Base-by-base conservation (phyloP, 2,888 invertebrate genomes). In the Tricholauxania praeusta region DNA sequence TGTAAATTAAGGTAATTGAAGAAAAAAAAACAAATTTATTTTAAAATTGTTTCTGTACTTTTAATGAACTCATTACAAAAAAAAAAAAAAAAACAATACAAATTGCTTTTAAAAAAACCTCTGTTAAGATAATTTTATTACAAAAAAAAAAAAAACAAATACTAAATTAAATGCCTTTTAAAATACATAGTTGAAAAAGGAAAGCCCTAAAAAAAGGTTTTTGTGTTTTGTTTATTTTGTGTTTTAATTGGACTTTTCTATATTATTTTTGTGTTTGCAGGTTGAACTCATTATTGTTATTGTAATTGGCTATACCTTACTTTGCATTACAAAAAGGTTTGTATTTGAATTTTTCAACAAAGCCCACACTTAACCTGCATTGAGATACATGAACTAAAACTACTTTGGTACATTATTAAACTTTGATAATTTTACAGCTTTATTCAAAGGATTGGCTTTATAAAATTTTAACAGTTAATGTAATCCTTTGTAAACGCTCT, bases 201-300 rank as follows among this genome's bases (percentile, higher is more conserved):
- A 67, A 67, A 53, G 55, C 67, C 67, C 67, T 17, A 62, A 51
- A 55, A 65, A 55, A 71, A n/a, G 47, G 52, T 64, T 72, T 63
- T 64, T 60, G 62, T 63, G 53, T 69, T 64, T 73, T 63, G 67
- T 71, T 71, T 32, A 47, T 71, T 71, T 64, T n/a, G 53, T 71
- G 52, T 62, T 62, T 71, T 52, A 17, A 68, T 68, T 68, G n/a
- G 28, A 28, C 51, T 62, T 48, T 57, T 68, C 39, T 60, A 14
- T 49, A 28, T 22, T 64, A 12, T 19, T 10, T 51, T 22, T 48
- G 17, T 49, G 39, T 39, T 47, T 17, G 10, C 39, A 39, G 39
- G 10, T 39, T 62, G 62, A 17, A 32, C 12, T 62, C 7, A 39
- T 60, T 32, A 28, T 47, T 62, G 15, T 12, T 62, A 12, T 47